A percentile compares a stretch with the other conserved stretches of the same genome.
These are phyloP conservation scores for Rhea americana DNA, from an alignment of 2,113 vertebrate species.

Conservation along the genomic window DNA sequence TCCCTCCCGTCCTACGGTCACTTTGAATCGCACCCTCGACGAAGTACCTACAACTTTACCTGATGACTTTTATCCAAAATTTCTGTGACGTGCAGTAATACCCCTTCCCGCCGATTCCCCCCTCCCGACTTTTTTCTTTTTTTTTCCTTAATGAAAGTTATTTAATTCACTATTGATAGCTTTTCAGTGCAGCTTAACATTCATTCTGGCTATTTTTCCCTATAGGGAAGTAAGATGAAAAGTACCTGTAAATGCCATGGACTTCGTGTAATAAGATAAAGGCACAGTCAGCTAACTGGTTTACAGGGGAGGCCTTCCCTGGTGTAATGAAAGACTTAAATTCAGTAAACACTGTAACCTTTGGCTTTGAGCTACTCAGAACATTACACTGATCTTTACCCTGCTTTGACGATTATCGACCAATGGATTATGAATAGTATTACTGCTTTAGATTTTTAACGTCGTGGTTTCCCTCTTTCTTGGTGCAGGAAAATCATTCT, in stretches of 20 bases:
- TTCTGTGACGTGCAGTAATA: accelerated
- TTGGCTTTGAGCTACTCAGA: accelerated
- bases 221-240: background rate
- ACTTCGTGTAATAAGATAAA: accelerated
- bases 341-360: background rate
- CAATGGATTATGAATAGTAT: background rate
- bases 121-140: too few species aligned
- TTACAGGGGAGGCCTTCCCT: background rate
- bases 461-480: background rate
- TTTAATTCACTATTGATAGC: accelerated
- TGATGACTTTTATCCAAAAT: accelerated
- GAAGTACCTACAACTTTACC: accelerated
- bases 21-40: accelerated
- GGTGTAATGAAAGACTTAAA: background rate
- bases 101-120: background rate
- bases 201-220: background rate
- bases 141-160: accelerated
- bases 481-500: constrained; percentile 77
- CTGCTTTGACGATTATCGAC: accelerated
- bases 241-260: accelerated
- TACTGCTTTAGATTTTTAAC: background rate
- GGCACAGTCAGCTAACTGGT: accelerated
- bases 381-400: accelerated
- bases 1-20: accelerated
- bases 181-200: accelerated